Percentiles rank a stretch among this genome's conserved stretches.
phyloP scores from a whole-genome alignment of 2,888 invertebrate genomes.

The Eilema caniola region DNA sequence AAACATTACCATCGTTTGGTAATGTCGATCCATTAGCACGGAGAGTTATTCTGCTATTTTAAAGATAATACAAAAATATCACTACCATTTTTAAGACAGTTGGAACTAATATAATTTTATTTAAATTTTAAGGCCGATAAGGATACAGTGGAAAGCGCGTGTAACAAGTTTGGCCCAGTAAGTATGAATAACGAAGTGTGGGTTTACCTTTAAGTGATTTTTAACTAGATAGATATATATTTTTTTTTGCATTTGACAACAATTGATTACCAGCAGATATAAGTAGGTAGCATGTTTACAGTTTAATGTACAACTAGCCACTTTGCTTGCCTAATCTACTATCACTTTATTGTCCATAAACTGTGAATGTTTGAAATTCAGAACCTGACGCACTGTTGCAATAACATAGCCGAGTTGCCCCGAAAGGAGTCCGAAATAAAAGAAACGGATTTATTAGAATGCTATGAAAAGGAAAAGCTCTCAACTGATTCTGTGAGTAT shows the following conservation, averaged over 20 bases:
- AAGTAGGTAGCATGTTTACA: too few species aligned
- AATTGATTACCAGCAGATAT: too few species aligned
- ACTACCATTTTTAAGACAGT: neutral
- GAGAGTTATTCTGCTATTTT: too few species aligned
- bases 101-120: neutral
- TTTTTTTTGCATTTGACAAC: too few species aligned
- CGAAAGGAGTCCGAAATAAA: neutral
- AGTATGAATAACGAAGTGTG: neutral
- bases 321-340: too few species aligned
- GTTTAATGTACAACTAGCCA: too few species aligned
- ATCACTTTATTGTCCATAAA: too few species aligned
- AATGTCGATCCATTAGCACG: too few species aligned
- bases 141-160: neutral
- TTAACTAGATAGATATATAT: too few species aligned
- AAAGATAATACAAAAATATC: too few species aligned
- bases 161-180: neutral
- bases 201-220: too few species aligned
- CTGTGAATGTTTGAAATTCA: neutral
- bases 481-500: neutral
- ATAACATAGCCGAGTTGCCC: neutral
- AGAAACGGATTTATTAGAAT: neutral
- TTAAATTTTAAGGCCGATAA: neutral
- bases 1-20: too few species aligned
- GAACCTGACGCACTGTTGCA: conserved; percentile 1
- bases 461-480: neutral